Evolutionary conservation across 2,888 invertebrate genomes (phyloP).

Genomic region (Tetrapedia diversipes): DNA sequence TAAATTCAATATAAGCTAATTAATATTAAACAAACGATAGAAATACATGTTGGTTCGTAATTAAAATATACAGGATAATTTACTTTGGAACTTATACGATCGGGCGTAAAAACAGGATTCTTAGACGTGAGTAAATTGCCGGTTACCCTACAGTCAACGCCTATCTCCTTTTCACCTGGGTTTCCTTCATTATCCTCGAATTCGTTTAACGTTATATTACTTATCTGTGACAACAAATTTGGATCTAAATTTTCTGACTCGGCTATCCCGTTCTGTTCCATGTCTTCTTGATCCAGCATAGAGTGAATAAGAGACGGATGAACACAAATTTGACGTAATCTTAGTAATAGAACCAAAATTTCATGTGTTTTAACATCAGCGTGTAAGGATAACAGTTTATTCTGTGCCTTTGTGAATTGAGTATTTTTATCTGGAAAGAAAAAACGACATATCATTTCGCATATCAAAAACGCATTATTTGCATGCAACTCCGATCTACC

Average conservation of each 20-base stretch:
- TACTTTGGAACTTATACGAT: constrained; percentile 87
- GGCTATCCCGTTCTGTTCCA: constrained; percentile 80
- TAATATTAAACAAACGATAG: background rate
- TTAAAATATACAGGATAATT: background rate
- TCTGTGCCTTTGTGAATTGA: constrained; percentile 79
- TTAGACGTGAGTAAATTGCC: constrained; percentile 86
- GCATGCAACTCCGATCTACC: background rate
- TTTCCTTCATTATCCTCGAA: constrained; percentile 35
- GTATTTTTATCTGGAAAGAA: constrained; percentile 65
- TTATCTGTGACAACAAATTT: constrained; percentile 60
- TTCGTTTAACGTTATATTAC: constrained; percentile 62
- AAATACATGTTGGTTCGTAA: background rate
- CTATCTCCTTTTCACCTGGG: constrained; percentile 73
- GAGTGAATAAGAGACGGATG: constrained; percentile 92
- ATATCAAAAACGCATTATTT: background rate
- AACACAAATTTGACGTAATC: constrained; percentile 94
- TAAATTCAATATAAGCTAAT: background rate
- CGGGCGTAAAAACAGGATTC: constrained; percentile 89
- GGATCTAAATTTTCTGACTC: constrained; percentile 71
- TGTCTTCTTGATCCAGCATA: constrained; percentile 83
- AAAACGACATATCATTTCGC: background rate
- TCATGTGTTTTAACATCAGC: constrained; percentile 84
- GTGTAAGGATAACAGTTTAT: constrained; percentile 73
- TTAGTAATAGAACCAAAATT: constrained; percentile 91
- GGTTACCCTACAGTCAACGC: constrained; percentile 85